These are phyloP conservation scores for Pachycephus smyrnensis DNA, from an alignment of 2,888 invertebrate genomes.

Conservation along the genomic window DNA sequence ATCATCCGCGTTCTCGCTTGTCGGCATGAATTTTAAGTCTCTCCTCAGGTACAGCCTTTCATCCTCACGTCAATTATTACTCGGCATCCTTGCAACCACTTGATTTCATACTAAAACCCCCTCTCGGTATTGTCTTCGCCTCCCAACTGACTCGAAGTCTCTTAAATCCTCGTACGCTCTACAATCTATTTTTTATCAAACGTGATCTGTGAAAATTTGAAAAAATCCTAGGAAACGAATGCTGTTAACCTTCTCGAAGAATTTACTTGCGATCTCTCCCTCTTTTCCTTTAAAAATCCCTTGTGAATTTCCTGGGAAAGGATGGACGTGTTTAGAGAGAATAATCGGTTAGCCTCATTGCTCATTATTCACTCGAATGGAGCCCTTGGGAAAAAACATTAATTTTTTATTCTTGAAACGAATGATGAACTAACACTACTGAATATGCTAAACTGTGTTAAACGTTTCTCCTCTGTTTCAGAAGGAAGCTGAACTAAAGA, in stretches of 20 bases:
- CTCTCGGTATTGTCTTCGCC: neutral
- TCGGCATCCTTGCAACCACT: neutral
- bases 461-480: slow-evolving; percentile 25
- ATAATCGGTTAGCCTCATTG: neutral
- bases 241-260: neutral
- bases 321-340: neutral
- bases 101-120: neutral
- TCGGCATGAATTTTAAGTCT: neutral
- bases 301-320: neutral
- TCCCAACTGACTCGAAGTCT: neutral
- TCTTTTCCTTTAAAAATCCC: neutral
- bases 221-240: neutral
- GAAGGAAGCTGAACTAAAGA: slow-evolving; percentile 31
- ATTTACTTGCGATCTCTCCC: neutral
- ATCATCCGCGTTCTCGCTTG: neutral
- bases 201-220: neutral
- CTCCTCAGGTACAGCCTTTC: neutral
- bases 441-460: too few species aligned
- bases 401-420: neutral
- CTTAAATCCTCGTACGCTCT: neutral
- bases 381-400: neutral
- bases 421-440: neutral
- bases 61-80: neutral
- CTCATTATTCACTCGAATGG: neutral
- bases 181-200: neutral